phyloP scores from a whole-genome alignment of 2,113 vertebrate species.

The Mesoclemmys tuberculata region DNA sequence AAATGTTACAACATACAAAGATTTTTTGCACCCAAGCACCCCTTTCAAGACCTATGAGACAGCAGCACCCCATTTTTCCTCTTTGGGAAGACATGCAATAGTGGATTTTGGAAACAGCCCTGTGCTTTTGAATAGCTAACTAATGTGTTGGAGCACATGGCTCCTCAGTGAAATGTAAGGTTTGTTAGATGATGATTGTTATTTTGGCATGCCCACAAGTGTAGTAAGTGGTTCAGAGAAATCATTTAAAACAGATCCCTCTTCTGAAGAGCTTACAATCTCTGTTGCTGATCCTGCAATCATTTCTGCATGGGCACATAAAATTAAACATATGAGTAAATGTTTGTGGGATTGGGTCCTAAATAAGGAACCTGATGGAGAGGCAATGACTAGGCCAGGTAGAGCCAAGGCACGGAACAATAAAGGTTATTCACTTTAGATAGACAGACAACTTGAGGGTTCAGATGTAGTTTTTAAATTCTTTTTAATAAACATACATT shows the following conservation, averaged over 20 bases:
- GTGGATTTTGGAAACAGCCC: too few relatives aligned
- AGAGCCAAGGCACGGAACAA: not conserved
- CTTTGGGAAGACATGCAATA: too few relatives aligned
- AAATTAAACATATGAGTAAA: not conserved
- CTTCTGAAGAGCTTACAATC: not conserved
- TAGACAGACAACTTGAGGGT: accelerated
- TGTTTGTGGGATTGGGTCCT: not conserved
- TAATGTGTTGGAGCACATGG: too few relatives aligned
- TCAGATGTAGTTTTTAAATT: accelerated
- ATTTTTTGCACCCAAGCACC: too few relatives aligned
- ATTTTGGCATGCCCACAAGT: not conserved
- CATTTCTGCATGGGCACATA: not conserved
- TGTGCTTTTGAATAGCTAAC: too few relatives aligned
- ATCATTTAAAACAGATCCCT: not conserved
- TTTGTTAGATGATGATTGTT: not conserved
- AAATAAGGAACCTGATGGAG: not conserved
- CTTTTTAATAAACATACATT: not conserved
- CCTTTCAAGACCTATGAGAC: too few relatives aligned
- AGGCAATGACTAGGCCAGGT: not conserved
- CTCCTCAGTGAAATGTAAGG: too few relatives aligned
- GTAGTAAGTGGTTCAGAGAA: not conserved
- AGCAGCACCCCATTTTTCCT: too few relatives aligned
- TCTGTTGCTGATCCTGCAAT: not conserved
- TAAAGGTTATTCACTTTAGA: not conserved
- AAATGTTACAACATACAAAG: too few relatives aligned